A percentile compares a stretch with the other conserved stretches of the same genome.
These are phyloP conservation scores for Orientallactaga bullata DNA, from an alignment of 2,113 vertebrate genomes.

Conservation along the genomic window DNA sequence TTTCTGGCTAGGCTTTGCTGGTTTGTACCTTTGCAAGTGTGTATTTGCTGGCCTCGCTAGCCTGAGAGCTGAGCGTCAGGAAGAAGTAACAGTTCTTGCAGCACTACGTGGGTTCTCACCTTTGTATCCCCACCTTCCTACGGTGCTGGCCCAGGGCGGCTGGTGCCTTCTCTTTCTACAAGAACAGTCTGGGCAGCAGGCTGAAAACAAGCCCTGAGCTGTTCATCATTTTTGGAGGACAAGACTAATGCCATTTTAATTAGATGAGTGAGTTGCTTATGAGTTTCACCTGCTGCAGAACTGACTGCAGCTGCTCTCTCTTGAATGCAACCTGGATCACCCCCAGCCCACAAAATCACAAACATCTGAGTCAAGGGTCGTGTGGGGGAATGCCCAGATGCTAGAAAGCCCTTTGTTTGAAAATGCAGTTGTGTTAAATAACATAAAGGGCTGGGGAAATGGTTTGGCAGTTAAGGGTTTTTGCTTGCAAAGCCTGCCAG, in stretches of 20 bases:
- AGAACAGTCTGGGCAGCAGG: neutral
- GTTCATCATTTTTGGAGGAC: neutral
- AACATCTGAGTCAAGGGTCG: neutral
- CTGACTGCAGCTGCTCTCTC: neutral
- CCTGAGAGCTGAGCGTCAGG: neutral
- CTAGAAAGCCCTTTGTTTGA: neutral
- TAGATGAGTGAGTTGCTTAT: neutral
- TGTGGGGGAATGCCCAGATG: neutral
- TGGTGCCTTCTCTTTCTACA: neutral
- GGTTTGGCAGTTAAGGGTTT: too few relatives aligned
- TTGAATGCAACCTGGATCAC: neutral
- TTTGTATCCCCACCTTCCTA: neutral
- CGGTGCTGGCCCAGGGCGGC: neutral
- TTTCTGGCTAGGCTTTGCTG: fast-evolving
- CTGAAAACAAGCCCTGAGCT: neutral
- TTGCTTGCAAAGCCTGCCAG: too few relatives aligned
- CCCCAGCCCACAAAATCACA: neutral
- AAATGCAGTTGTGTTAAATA: neutral
- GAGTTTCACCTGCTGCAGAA: neutral
- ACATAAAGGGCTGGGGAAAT: too few relatives aligned
- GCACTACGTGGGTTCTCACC: neutral
- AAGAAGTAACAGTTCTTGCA: neutral
- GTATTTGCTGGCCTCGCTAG: neutral
- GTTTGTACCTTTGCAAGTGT: neutral
- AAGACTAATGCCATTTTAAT: neutral